These are phyloP conservation scores for Wiebesia pumilae DNA, from an alignment of 1,140 invertebrate species.

Conservation along the genomic window DNA sequence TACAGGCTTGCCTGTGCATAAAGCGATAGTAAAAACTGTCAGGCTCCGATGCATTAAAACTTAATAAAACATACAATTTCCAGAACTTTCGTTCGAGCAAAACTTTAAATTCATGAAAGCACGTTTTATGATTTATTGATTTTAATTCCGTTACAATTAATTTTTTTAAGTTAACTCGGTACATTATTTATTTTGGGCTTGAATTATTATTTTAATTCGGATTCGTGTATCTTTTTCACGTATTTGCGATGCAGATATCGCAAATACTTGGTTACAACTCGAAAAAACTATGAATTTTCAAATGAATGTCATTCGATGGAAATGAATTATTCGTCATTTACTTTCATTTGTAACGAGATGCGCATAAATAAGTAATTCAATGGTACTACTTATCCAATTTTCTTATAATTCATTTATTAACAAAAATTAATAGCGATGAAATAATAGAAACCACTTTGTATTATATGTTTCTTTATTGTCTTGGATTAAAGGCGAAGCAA, in stretches of 20 bases:
- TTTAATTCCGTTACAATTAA: neutral
- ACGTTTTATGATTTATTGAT: neutral
- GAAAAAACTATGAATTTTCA: neutral
- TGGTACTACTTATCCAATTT: no score
- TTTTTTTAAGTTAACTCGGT: neutral
- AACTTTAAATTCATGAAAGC: no score
- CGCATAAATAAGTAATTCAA: no score
- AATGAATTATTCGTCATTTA: no score
- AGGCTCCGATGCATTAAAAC: no score
- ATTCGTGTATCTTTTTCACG: neutral
- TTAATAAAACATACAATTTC: no score
- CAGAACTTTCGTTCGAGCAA: no score
- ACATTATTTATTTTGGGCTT: neutral
- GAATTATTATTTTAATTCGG: neutral
- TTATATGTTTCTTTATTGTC: neutral
- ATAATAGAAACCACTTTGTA: neutral
- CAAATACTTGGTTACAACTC: no score
- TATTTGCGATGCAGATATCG: neutral
- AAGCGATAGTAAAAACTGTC: no score
- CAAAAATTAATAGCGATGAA: neutral
- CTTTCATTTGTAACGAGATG: no score
- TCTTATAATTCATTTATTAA: neutral
- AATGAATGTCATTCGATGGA: no score
- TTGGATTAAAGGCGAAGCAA: neutral
- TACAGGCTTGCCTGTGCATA: no score